These are phyloP conservation scores for Amblyjoppa fuscipennis DNA, from an alignment of 2,888 invertebrate genomes.

Conservation along the genomic window DNA sequence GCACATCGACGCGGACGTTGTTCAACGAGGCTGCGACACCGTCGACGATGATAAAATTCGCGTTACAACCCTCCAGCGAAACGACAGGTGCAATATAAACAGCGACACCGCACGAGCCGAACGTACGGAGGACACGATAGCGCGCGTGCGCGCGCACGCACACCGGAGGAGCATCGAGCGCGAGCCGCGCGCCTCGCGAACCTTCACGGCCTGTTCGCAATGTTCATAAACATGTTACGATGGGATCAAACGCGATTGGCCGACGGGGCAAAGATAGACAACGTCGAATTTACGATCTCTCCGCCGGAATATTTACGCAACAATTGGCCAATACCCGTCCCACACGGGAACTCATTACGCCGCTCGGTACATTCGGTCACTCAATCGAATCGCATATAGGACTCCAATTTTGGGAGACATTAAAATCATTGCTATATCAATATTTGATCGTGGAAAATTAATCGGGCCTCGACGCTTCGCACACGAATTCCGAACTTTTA, in stretches of 20 bases:
- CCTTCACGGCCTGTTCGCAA: slow-evolving; percentile 48
- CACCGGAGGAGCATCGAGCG: background rate
- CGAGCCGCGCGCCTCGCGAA: slow-evolving; percentile 12
- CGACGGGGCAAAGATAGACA: slow-evolving; percentile 13
- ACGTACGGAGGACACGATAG: slow-evolving; percentile 2
- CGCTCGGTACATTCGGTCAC: background rate
- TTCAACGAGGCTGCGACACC: slow-evolving; percentile 34
- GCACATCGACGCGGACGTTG: slow-evolving; percentile 1
- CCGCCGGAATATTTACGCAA: slow-evolving; percentile 20
- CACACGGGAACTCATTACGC: slow-evolving; percentile 29
- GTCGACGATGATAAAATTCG: slow-evolving; percentile 43
- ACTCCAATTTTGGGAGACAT: no score
- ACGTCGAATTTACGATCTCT: slow-evolving; percentile 49
- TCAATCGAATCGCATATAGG: background rate
- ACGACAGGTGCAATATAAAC: slow-evolving; percentile 14
- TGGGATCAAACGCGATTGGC: slow-evolving; percentile 46
- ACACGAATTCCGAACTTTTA: no score
- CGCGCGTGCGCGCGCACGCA: background rate
- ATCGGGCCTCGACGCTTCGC: no score
- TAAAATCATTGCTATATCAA: no score
- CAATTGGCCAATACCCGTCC: slow-evolving; percentile 22
- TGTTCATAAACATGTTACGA: slow-evolving; percentile 60
- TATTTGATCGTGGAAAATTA: background rate
- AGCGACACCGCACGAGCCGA: background rate
- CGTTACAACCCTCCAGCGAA: slow-evolving; percentile 41